phyloP scores from a whole-genome alignment of 2,113 vertebrate species.

The Corydoras sp. region DNA sequence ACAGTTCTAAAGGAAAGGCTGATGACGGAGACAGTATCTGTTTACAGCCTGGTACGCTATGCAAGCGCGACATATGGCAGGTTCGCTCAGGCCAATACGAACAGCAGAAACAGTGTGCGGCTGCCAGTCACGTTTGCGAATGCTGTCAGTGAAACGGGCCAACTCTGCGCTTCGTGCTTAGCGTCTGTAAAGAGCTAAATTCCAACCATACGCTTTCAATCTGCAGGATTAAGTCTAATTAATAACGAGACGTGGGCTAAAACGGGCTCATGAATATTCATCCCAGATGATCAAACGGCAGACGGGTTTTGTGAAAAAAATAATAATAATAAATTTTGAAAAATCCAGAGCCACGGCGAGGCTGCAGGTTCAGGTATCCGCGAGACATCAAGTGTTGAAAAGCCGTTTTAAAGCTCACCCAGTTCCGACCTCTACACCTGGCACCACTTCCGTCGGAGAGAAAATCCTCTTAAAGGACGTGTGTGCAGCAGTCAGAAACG shows the following conservation, averaged over 20 bases:
- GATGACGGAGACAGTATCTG: slow-evolving; percentile 2
- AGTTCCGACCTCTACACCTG: slow-evolving; percentile 22
- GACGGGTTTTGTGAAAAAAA: background rate
- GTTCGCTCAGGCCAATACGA: slow-evolving; percentile 32
- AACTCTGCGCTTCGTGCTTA: background rate
- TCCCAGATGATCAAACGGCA: background rate
- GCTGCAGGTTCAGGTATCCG: background rate
- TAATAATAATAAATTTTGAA: background rate
- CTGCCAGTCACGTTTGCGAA: background rate
- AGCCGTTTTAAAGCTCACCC: slow-evolving; percentile 24
- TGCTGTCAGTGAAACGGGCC: slow-evolving; percentile 7
- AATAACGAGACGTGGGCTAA: slow-evolving; percentile 30
- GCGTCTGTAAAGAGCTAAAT: slow-evolving; percentile 11
- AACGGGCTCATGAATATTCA: slow-evolving; percentile 37
- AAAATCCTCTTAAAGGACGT: slow-evolving; percentile 35
- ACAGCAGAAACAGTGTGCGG: slow-evolving; percentile 20
- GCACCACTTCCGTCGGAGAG: background rate
- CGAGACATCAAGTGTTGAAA: background rate
- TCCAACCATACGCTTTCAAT: slow-evolving; percentile 14
- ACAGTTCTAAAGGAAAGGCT: too few relatives aligned
- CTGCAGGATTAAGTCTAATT: slow-evolving; percentile 40
- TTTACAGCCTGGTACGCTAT: slow-evolving; percentile 30
- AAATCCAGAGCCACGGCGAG: background rate
- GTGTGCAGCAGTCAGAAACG: slow-evolving; percentile 21
- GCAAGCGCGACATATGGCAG: slow-evolving; percentile 40